These are phyloP conservation scores for Osmoderma eremita DNA, from an alignment of 2,888 invertebrate species.

Conservation along the genomic window DNA sequence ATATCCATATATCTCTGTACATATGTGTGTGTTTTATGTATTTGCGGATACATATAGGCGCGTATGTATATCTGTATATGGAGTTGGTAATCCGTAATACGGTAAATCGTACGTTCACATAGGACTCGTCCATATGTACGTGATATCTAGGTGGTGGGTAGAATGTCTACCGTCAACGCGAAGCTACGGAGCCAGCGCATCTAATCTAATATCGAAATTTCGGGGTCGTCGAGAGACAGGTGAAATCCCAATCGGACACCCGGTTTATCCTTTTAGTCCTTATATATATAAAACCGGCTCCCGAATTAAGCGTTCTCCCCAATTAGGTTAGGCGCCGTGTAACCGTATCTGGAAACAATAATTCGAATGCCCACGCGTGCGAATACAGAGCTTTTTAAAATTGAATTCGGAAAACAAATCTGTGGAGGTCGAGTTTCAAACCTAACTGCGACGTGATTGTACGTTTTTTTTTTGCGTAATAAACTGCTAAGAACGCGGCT, in stretches of 20 bases:
- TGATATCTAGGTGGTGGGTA: too few relatives aligned
- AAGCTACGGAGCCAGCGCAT: conserved; percentile 17
- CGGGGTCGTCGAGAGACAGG: conserved; percentile 47
- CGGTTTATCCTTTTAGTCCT: conserved; percentile 52
- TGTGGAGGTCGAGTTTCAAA: too few relatives aligned
- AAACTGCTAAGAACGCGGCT: too few relatives aligned
- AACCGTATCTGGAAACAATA: conserved; percentile 50
- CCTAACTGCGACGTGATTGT: too few relatives aligned
- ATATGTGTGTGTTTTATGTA: neutral
- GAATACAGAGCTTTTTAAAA: neutral
- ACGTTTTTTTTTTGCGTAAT: too few relatives aligned
- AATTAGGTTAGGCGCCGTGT: conserved; percentile 49
- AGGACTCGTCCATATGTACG: neutral
- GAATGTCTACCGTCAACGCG: conserved; percentile 1
- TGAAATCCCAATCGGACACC: conserved; percentile 51
- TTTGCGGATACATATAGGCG: neutral
- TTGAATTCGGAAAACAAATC: too few relatives aligned
- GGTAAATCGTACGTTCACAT: conserved; percentile 19
- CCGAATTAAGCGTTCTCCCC: conserved; percentile 48
- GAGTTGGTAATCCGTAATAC: neutral
- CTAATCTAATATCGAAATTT: conserved; percentile 51
- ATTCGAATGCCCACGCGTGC: conserved; percentile 36
- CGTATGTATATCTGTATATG: neutral
- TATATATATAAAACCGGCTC: conserved; percentile 48
- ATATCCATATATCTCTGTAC: neutral